Evolutionary conservation across 1,140 invertebrate genomes (phyloP).

Genomic region (Euura saliciscinereae): DNA sequence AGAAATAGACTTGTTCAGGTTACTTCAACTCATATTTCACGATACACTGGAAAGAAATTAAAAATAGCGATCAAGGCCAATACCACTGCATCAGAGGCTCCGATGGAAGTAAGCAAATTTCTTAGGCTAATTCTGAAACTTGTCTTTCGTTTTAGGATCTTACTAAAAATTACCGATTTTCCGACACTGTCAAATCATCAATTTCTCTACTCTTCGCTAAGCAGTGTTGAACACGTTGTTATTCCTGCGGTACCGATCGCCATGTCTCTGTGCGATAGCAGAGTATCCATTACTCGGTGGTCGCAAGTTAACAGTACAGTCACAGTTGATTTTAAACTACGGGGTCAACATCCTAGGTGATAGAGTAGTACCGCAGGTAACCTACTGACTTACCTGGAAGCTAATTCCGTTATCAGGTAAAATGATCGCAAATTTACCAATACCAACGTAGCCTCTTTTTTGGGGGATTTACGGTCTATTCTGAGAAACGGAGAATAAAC

Average conservation of each 20-base stretch:
- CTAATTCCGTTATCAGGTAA: too few relatives aligned
- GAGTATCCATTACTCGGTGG: slow-evolving; percentile 1
- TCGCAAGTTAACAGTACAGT: background rate
- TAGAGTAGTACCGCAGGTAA: background rate
- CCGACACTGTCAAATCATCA: too few relatives aligned
- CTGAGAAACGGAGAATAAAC: too few relatives aligned
- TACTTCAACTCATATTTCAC: background rate
- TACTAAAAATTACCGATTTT: too few relatives aligned
- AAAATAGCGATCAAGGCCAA: background rate
- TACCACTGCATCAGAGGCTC: background rate
- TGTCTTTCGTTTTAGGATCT: too few relatives aligned
- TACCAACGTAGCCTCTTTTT: too few relatives aligned
- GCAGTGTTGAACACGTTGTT: too few relatives aligned
- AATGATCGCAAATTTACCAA: too few relatives aligned
- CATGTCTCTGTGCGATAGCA: slow-evolving; percentile 6
- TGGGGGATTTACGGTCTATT: too few relatives aligned
- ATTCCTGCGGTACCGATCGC: slow-evolving; percentile 1
- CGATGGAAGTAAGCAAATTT: background rate
- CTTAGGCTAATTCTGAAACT: too few relatives aligned
- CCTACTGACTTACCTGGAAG: slow-evolving; percentile 10
- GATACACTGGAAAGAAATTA: background rate
- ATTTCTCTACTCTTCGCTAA: too few relatives aligned
- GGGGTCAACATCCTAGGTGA: slow-evolving; percentile 5
- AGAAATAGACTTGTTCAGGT: background rate
- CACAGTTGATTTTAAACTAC: background rate